Evolutionary conservation across 37 sponge, comb jelly and placozoan genomes (phyloP), one percentile per base, ranked within the genome.

Genomic region (Petrosia ficiformis): DNA sequence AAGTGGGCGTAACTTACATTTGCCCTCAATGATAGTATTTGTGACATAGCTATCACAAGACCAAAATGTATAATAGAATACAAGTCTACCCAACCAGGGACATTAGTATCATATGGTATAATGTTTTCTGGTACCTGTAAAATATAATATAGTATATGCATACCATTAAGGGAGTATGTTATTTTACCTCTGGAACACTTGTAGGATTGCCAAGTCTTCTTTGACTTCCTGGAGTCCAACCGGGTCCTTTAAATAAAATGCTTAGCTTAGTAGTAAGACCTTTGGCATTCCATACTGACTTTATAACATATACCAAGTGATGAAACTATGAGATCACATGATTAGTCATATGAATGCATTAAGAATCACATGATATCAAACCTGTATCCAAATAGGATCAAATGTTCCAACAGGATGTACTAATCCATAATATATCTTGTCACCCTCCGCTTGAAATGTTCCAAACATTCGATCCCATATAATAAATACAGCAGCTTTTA

Each of bases 401-500:
- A 93, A 96, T 10, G 73, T 69, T 5, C 32, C 67, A 30, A 90
- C 70, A 6, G 86, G 92, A 52, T 89, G 88, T 0, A 89, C 87
- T 63, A 96, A 67, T 2, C 97, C 97, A 74, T 96, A 96, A 0
- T 82, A 63, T 30, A 93, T 88, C 21, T 83, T 87, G 31, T 90
- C 95, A 1, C 42, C 68, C 68, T 96, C 97, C 0, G 87, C 80
- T 10, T 82, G 70, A 82, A 96, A 96, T 24, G 97, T 96, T 57
- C 97, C 97, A 79, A 96, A 96, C 74, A 96, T 83, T 8, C 92
- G 57, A 59, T 96, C 97, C 84, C 87, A 96, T 3, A 96, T 96
- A 68, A 96, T 96, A 28, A 96, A 77, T 24, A 92, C 86, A 2
- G 89, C 96, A 52, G 87, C 89, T 89, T 32, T 14, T 36, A 2